phyloP scores from a whole-genome alignment of 2,888 invertebrate species.

The Pachymerium ferrugineum region DNA sequence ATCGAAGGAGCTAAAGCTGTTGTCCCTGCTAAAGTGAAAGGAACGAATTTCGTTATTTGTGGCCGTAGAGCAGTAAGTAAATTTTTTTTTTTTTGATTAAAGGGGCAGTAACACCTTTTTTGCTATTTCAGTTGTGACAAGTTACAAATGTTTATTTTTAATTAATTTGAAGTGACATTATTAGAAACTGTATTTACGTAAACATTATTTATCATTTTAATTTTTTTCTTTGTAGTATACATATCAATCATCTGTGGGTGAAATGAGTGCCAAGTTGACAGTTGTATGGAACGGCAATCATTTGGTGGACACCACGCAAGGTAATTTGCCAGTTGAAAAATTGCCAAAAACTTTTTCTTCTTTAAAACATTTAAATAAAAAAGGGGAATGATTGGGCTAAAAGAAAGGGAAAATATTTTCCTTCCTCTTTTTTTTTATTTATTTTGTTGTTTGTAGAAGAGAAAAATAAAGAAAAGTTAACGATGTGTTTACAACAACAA shows the following conservation, averaged over 20 bases:
- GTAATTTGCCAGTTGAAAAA: slow-evolving; percentile 36
- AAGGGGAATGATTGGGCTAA: no score
- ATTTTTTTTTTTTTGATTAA: neutral
- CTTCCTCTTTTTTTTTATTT: slow-evolving; percentile 30
- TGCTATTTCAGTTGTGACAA: slow-evolving; percentile 55
- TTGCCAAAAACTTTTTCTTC: no score
- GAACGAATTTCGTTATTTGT: slow-evolving; percentile 39
- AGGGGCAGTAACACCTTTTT: neutral
- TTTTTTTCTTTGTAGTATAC: slow-evolving; percentile 59
- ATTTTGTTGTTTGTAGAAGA: slow-evolving; percentile 7
- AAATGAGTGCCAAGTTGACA: slow-evolving; percentile 80
- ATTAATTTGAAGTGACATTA: neutral
- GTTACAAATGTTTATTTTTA: slow-evolving; percentile 52
- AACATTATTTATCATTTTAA: neutral
- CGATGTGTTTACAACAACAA: slow-evolving; percentile 4
- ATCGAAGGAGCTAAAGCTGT: slow-evolving; percentile 43
- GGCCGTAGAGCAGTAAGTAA: slow-evolving; percentile 40
- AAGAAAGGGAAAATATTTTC: slow-evolving; percentile 1
- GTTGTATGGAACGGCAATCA: slow-evolving; percentile 92
- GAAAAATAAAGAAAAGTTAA: neutral
- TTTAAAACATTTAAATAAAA: no score
- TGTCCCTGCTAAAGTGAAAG: slow-evolving; percentile 41
- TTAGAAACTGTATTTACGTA: neutral
- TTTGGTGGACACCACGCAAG: slow-evolving; percentile 76
- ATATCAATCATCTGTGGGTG: slow-evolving; percentile 78